A percentile compares a stretch with the other conserved stretches of the same genome.
Conservation (phyloP, 2,797 vertebrate genomes). For the Syncerus caffer region DNA sequence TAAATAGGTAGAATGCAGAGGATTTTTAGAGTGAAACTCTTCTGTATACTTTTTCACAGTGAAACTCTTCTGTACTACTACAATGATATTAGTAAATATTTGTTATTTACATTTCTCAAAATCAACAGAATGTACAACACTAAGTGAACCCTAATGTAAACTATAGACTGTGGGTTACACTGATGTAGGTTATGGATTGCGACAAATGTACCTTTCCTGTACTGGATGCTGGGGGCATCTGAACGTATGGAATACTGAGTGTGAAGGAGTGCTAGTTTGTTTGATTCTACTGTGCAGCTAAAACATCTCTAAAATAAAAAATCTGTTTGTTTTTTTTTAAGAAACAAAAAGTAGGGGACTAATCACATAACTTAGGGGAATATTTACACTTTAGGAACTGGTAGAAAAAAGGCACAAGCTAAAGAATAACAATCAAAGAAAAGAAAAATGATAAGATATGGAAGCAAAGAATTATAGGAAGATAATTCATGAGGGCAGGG, state of each 20-base stretch:
- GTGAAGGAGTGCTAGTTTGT: not conserved
- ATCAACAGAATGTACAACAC: not conserved
- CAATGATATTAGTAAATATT: not conserved
- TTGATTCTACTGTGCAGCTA: not conserved
- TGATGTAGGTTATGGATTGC: not conserved
- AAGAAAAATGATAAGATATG: not conserved
- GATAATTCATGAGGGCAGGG: not conserved
- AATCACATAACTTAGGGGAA: not conserved
- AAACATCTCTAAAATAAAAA: not conserved
- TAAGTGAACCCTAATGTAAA: not conserved
- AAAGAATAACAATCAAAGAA: not conserved
- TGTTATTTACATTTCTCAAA: not conserved
- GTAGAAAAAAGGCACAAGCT: not conserved
- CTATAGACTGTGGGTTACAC: not conserved
- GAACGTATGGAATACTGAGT: not conserved
- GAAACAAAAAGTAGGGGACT: not conserved
- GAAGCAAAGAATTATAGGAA: not conserved
- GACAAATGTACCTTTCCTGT: not conserved
- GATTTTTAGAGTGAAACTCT: not conserved
- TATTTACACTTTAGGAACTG: not conserved
- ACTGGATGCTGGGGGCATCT: not conserved
- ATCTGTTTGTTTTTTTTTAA: not conserved
- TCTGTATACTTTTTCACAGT: not conserved
- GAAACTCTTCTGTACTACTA: not conserved
- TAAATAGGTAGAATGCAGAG: not conserved